A percentile compares a stretch with the other conserved stretches of the same genome.
Conservation (phyloP, 2,113 vertebrate species). For the Thamnaconus septentrionalis region DNA sequence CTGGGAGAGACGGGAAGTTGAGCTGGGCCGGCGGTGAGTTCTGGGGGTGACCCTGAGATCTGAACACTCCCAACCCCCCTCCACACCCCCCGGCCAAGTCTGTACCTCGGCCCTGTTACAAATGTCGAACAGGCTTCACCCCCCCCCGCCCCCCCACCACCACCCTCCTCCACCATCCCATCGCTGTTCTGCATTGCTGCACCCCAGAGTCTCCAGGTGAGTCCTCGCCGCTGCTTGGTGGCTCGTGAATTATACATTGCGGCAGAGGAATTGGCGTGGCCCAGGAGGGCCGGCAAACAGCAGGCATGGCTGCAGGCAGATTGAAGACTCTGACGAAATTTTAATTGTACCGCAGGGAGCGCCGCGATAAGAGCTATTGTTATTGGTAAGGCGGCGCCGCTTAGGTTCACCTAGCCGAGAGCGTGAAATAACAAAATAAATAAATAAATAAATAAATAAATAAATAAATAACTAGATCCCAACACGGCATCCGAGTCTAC, state of each 20-base stretch:
- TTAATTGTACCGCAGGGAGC: slow-evolving; percentile 78
- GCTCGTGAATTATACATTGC: slow-evolving; percentile 79
- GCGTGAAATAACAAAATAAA: slow-evolving; percentile 41
- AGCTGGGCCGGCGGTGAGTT: slow-evolving; percentile 39
- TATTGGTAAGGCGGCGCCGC: slow-evolving; percentile 70
- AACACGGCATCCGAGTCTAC: slow-evolving; percentile 22
- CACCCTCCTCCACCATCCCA: neutral
- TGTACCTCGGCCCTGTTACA: slow-evolving; percentile 34
- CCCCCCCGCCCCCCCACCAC: slow-evolving; percentile 20
- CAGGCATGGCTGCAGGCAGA: slow-evolving; percentile 77
- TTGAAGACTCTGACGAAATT: slow-evolving; percentile 75
- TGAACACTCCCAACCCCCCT: slow-evolving; percentile 39
- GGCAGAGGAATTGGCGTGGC: slow-evolving; percentile 73
- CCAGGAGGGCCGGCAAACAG: slow-evolving; percentile 74
- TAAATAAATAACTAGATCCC: neutral
- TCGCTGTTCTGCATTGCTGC: slow-evolving; percentile 54
- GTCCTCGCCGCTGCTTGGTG: slow-evolving; percentile 63
- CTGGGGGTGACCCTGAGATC: slow-evolving; percentile 49
- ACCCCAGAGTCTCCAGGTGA: slow-evolving; percentile 72
- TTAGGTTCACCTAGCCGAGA: slow-evolving; percentile 55
- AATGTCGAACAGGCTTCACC: slow-evolving; percentile 49
- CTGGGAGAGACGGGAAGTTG: slow-evolving; percentile 32
- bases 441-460: too few relatives aligned
- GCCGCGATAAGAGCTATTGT: slow-evolving; percentile 71
- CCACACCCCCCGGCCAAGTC: slow-evolving; percentile 5